Base-by-base conservation (phyloP, 2,797 vertebrate genomes). In the Gorsachius magnificus region DNA sequence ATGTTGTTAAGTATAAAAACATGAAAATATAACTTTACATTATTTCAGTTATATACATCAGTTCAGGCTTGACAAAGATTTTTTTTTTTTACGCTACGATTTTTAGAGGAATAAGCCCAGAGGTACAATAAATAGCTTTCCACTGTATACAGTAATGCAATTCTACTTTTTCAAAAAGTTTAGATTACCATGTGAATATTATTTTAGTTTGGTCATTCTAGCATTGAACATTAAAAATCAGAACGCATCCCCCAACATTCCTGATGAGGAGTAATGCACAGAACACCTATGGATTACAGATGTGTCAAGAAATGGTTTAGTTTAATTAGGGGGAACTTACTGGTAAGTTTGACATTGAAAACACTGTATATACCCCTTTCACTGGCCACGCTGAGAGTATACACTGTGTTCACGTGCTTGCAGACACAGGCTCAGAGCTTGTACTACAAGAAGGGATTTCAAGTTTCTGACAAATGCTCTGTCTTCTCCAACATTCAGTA, bases 11-110 rank as follows among this genome's bases (percentile, higher is more conserved):
- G 97, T 98, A 98, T 98, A 98, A 98, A 98, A 98, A 98, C 98
- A 98, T 98, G 98, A 98, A 98, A 98, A 98, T 98, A 98, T 98
- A 98, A 98, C 93, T 98, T 98, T 98, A 98, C 98, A 98, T 97
- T 98, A 97, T 98, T 98, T 98, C 97, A 97, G 96, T 97, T 98
- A 98, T 98, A 97, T 98, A 98, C 98, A 98, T 97, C 90, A 97
- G 93, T 97, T 98, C 97, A 98, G 97, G 97, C 97, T 98, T 98
- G 97, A 98, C 98, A 98, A 98, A 98, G 96, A 95, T 58, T 92
- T 92, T 87, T 43, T 43, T 46, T 46, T 87, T 92, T 91, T 92
- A 97, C 78, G 89, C 96, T 97, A 97, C 36, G 81, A 87, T 93
- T 98, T 97, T 97, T 97, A 98, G 97, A 98, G 98, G 96, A 98